Evolutionary conservation across 2,797 vertebrate genomes (phyloP).

Genomic region (Apodemus agrarius): DNA sequence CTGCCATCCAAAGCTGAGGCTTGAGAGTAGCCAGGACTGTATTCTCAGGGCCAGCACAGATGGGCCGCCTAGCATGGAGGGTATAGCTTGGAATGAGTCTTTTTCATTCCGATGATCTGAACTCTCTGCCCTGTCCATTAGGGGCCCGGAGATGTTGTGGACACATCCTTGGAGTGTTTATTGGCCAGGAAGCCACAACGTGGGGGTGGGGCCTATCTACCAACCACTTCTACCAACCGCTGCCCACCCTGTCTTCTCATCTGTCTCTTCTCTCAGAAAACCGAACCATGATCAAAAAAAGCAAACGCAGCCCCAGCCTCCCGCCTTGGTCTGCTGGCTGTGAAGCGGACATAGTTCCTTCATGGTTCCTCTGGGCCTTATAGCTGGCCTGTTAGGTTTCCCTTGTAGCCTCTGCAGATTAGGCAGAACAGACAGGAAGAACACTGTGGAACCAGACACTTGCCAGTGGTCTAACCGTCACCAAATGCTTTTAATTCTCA

Average conservation of each 20-base stretch:
- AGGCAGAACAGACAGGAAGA: background rate
- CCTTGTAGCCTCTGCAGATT: background rate
- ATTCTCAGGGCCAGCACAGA: background rate
- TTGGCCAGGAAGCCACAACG: background rate
- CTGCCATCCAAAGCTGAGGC: background rate
- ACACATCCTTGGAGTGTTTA: background rate
- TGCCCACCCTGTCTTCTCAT: background rate
- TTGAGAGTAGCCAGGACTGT: background rate
- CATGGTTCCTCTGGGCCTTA: background rate
- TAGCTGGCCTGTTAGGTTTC: background rate
- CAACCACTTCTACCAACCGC: background rate
- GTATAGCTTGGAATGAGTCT: background rate
- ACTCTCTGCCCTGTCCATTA: background rate
- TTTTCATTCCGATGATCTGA: background rate
- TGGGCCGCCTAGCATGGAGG: background rate
- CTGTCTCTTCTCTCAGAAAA: background rate
- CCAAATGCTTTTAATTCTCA: constrained; percentile 7
- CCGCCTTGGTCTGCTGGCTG: background rate
- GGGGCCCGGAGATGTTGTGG: background rate
- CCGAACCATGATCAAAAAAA: background rate
- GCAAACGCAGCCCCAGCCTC: background rate
- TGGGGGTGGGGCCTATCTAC: background rate
- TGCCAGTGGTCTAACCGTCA: background rate
- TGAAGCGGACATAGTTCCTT: background rate
- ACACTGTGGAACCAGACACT: background rate